A percentile compares a stretch with the other conserved stretches of the same genome.
These are phyloP conservation scores for Perizoma affinitatum DNA, from an alignment of 2,888 invertebrate genomes.

Conservation along the genomic window DNA sequence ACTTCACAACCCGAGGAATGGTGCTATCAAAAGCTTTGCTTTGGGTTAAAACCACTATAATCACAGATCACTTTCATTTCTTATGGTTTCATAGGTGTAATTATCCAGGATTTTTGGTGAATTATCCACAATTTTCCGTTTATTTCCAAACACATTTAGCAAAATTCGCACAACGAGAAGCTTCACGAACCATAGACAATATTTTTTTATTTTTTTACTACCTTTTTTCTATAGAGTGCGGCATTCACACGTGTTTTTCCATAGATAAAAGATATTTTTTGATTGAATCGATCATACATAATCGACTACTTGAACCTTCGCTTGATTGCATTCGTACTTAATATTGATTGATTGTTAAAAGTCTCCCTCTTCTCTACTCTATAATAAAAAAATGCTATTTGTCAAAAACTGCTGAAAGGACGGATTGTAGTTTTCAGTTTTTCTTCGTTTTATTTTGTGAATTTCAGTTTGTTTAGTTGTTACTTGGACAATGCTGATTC, in stretches of 20 bases:
- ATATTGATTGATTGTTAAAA: too few relatives aligned
- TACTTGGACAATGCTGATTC: slow-evolving; percentile 82
- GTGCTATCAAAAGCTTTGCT: slow-evolving; percentile 73
- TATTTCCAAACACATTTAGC: slow-evolving; percentile 79
- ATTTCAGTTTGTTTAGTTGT: slow-evolving; percentile 66
- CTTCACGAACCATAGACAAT: slow-evolving; percentile 75
- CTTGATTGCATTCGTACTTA: slow-evolving; percentile 6
- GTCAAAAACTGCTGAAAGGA: slow-evolving; percentile 56
- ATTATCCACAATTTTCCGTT: slow-evolving; percentile 65
- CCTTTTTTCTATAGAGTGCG: slow-evolving; percentile 47
- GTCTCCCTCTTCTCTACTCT: background rate
- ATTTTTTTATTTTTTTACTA: slow-evolving; percentile 56
- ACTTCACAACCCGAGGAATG: slow-evolving; percentile 80
- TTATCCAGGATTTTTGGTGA: slow-evolving; percentile 56
- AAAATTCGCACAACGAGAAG: slow-evolving; percentile 76
- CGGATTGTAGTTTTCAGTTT: slow-evolving; percentile 64
- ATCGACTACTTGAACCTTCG: slow-evolving; percentile 12
- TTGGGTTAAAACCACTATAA: slow-evolving; percentile 57
- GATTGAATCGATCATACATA: slow-evolving; percentile 4
- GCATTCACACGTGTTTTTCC: slow-evolving; percentile 24
- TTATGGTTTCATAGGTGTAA: slow-evolving; percentile 51
- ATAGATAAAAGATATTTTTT: slow-evolving; percentile 11
- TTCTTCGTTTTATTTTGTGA: slow-evolving; percentile 68
- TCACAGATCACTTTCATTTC: slow-evolving; percentile 67
- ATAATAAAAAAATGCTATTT: slow-evolving; percentile 48